A percentile compares a stretch with the other conserved stretches of the same genome.
Conservation (phyloP, 1,140 invertebrate genomes). For the Apocrypta bakeri region DNA sequence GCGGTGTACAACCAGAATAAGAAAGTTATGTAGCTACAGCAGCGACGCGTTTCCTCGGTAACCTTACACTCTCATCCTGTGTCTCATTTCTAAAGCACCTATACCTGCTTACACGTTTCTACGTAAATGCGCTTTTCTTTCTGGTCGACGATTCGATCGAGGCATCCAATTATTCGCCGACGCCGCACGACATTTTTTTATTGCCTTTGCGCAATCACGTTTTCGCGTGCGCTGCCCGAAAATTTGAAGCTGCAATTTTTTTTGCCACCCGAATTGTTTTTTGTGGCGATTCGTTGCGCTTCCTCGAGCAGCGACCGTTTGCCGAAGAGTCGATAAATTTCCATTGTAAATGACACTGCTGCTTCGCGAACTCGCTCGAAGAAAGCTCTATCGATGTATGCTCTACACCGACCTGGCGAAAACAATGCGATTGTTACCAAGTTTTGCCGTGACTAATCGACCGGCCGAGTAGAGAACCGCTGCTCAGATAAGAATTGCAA, state of each 20-base stretch:
- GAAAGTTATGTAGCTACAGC: slow-evolving; percentile 41
- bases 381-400: too few relatives aligned
- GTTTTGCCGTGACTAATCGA: neutral
- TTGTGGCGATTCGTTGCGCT: too few relatives aligned
- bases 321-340: too few relatives aligned
- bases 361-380: neutral
- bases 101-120: too few relatives aligned
- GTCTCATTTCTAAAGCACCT: slow-evolving; percentile 60
- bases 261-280: neutral
- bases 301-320: neutral
- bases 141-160: slow-evolving; percentile 41
- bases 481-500: slow-evolving; percentile 25
- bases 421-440: neutral
- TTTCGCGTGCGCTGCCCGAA: neutral
- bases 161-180: slow-evolving; percentile 58
- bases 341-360: too few relatives aligned
- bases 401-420: neutral
- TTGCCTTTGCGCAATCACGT: neutral
- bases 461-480: slow-evolving; percentile 5
- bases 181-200: slow-evolving; percentile 43
- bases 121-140: neutral
- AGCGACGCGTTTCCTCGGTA: slow-evolving; percentile 55
- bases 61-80: slow-evolving; percentile 62
- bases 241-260: neutral
- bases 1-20: neutral